phyloP scores from a whole-genome alignment of 2,113 vertebrate genomes.

The Abramis brama region DNA sequence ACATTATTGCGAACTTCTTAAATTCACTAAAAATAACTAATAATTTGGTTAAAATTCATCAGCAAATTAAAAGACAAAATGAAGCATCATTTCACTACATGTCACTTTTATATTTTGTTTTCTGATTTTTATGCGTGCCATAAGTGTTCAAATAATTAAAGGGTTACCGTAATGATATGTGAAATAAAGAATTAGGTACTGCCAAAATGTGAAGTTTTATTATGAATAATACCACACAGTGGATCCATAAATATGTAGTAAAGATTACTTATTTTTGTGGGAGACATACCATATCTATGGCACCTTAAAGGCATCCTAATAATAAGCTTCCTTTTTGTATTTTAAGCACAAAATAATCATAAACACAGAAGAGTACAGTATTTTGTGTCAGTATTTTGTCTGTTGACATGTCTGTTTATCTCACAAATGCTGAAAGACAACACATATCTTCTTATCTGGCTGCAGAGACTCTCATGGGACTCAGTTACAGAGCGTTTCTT shows the following conservation, averaged over 20 bases:
- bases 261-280: neutral
- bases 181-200: neutral
- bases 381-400: too few species aligned
- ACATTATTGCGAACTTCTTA: neutral
- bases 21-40: neutral
- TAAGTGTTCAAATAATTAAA: too few species aligned
- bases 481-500: neutral
- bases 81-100: neutral
- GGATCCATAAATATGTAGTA: neutral
- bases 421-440: neutral
- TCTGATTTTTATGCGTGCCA: neutral
- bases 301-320: neutral
- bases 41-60: neutral
- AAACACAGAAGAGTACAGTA: neutral
- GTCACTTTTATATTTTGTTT: neutral
- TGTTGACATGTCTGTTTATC: too few species aligned
- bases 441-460: neutral
- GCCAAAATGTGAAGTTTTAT: neutral
- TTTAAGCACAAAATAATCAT: neutral
- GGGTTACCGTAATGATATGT: too few species aligned
- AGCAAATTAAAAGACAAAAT: neutral
- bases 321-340: neutral
- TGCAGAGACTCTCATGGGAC: neutral
- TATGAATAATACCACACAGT: neutral
- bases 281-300: neutral